Evolutionary conservation across 2,113 vertebrate genomes (phyloP).

Genomic region (Sterrhoptilus dennistouni): DNA sequence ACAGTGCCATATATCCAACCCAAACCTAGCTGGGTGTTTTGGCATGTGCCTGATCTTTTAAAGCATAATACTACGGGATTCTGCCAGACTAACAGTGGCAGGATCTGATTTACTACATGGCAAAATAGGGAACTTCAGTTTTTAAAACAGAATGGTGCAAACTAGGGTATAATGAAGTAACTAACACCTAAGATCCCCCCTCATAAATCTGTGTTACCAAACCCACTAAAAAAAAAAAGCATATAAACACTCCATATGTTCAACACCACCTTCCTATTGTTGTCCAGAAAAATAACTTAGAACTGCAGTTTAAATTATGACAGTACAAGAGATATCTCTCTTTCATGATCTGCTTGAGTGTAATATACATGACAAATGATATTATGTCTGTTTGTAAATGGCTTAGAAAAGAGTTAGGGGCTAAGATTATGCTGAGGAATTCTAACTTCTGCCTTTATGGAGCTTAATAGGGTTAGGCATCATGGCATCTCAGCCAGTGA

Average conservation of each 20-base stretch:
- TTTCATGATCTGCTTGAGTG: background rate
- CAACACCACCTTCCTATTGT: background rate
- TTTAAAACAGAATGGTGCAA: background rate
- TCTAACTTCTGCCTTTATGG: conserved; percentile 58
- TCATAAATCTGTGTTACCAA: background rate
- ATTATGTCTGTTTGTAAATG: conserved; percentile 15
- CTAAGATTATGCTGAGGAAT: conserved; percentile 58
- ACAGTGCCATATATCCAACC: rapidly evolving
- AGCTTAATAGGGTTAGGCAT: conserved; percentile 61
- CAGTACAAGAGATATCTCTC: background rate
- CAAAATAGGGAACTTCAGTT: background rate
- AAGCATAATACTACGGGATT: background rate
- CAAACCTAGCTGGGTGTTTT: background rate
- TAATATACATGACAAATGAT: conserved; percentile 44
- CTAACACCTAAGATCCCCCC: background rate
- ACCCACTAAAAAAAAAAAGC: background rate
- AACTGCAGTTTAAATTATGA: conserved; percentile 23
- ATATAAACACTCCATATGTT: background rate
- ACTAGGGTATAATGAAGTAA: background rate
- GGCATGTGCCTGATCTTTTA: background rate
- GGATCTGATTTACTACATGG: background rate
- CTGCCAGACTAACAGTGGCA: background rate
- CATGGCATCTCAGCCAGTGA: conserved; percentile 47
- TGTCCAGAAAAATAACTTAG: background rate
- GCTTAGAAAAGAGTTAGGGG: conserved; percentile 33